phyloP scores from a whole-genome alignment of 2,888 invertebrate species.

The Lasioglossum malachurum region DNA sequence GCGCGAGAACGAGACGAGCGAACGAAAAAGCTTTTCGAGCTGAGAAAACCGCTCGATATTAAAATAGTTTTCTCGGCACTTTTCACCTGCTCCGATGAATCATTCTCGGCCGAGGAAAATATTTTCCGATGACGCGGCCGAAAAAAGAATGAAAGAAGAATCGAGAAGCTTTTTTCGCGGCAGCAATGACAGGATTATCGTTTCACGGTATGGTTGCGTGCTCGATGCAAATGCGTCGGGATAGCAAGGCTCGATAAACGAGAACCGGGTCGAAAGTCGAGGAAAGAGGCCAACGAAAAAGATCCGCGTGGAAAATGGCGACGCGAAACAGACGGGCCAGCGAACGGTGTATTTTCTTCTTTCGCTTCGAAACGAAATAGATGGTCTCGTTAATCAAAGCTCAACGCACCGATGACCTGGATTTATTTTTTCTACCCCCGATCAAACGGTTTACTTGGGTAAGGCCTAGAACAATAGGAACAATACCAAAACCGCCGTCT shows the following conservation, averaged over 20 bases:
- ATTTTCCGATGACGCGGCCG: neutral
- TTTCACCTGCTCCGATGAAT: neutral
- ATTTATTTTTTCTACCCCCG: slow-evolving; percentile 22
- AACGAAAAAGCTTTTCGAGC: neutral
- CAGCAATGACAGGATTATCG: slow-evolving; percentile 10
- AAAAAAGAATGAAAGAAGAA: neutral
- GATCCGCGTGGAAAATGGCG: neutral
- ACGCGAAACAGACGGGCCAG: neutral
- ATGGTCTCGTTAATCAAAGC: slow-evolving; percentile 47
- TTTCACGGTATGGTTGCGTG: slow-evolving; percentile 8
- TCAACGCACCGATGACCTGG: slow-evolving; percentile 50
- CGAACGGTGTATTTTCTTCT: neutral
- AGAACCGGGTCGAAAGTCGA: neutral
- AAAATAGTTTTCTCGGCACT: slow-evolving; percentile 12
- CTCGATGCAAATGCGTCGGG: neutral
- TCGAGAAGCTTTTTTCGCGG: neutral
- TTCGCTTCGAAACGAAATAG: slow-evolving; percentile 20
- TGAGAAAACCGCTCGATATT: neutral
- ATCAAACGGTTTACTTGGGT: slow-evolving; percentile 36
- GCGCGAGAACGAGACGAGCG: neutral
- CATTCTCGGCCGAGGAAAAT: neutral
- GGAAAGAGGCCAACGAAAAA: neutral
- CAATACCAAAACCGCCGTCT: slow-evolving; percentile 34
- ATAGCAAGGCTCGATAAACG: neutral
- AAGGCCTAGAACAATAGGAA: slow-evolving; percentile 39